phyloP scores from a whole-genome alignment of 2,113 vertebrate species.

The Phyllopteryx taeniolatus region DNA sequence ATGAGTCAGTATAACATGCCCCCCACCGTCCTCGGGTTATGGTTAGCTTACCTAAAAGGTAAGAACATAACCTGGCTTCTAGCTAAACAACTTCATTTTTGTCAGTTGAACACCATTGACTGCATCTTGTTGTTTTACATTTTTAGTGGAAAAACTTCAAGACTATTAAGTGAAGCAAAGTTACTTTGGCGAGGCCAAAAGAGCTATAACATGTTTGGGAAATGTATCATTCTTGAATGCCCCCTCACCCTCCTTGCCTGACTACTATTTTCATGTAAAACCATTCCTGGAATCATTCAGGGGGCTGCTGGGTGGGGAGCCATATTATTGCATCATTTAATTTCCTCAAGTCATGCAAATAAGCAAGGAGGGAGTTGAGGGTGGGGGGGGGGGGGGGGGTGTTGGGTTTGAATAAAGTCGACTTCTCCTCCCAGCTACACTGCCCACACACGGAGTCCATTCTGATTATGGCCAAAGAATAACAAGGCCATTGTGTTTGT shows the following conservation, averaged over 20 bases:
- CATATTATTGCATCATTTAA: slow-evolving; percentile 99
- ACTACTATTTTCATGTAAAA: slow-evolving; percentile 91
- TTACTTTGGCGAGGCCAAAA: not conserved
- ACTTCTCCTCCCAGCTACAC: slow-evolving; percentile 98
- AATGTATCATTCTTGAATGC: not conserved
- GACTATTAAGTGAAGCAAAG: not conserved
- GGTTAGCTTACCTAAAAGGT: not conserved
- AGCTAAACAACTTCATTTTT: too few relatives aligned
- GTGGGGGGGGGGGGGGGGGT: too few relatives aligned
- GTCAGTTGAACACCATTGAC: not conserved
- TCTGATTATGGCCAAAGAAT: slow-evolving; percentile 99
- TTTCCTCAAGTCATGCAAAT: slow-evolving; percentile 99
- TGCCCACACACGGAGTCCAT: slow-evolving; percentile 99
- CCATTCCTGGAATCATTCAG: slow-evolving; percentile 87
- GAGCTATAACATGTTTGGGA: not conserved
- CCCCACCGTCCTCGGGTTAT: not conserved
- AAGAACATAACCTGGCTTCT: not conserved
- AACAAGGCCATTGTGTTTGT: slow-evolving; percentile 99
- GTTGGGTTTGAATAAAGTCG: slow-evolving; percentile 90
- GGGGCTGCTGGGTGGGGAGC: slow-evolving; percentile 99
- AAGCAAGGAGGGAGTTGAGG: slow-evolving; percentile 68
- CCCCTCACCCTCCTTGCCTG: not conserved
- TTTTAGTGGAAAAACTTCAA: not conserved
- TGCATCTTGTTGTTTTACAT: not conserved
- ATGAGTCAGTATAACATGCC: not conserved